phyloP scores from a whole-genome alignment of 2,797 vertebrate species.

The Galago senegalensis region DNA sequence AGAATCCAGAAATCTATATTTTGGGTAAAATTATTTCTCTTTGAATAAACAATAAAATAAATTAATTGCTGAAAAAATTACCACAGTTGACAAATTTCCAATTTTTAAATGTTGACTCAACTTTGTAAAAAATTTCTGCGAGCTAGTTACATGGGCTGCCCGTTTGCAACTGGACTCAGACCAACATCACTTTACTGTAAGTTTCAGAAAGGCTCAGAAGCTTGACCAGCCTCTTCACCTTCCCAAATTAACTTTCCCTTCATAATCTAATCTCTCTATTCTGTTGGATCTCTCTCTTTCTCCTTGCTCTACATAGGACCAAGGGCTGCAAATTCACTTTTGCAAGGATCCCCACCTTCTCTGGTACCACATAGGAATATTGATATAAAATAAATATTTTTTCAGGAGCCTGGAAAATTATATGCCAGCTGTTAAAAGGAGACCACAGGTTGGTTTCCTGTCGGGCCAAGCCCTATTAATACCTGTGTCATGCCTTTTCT shows the following conservation, averaged over 20 bases:
- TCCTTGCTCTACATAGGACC: neutral
- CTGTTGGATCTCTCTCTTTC: no score
- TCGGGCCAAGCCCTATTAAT: neutral
- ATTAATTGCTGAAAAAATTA: neutral
- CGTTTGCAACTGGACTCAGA: neutral
- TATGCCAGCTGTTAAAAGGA: neutral
- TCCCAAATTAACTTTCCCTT: neutral
- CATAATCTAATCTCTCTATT: neutral
- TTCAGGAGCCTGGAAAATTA: neutral
- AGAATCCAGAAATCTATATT: conserved; percentile 35
- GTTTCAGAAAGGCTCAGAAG: conserved; percentile 22
- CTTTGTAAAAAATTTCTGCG: neutral
- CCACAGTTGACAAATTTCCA: neutral
- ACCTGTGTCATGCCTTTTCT: neutral
- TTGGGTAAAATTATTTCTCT: neutral
- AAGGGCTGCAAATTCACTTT: neutral
- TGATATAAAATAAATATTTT: neutral
- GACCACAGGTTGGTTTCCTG: neutral
- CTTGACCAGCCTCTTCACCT: neutral
- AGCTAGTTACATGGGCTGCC: neutral
- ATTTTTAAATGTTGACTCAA: conserved; percentile 35
- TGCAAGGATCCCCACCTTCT: neutral
- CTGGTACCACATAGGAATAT: neutral
- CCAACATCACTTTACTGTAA: neutral
- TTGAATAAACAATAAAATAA: neutral